These are phyloP conservation scores for Lanius collurio DNA, from an alignment of 2,113 vertebrate species.

Conservation along the genomic window DNA sequence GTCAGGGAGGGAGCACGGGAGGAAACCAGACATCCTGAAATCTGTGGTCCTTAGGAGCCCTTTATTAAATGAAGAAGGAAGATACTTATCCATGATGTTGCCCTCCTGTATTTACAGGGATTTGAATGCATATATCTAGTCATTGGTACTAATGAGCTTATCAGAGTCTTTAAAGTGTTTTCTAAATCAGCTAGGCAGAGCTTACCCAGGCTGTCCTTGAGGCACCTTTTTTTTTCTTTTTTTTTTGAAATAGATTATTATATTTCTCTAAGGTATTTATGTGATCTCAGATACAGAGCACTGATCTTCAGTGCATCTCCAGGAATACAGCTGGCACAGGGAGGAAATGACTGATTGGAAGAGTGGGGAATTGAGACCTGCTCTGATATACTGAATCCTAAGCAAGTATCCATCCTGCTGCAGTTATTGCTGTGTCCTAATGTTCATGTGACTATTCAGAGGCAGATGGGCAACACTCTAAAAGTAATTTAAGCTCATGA, in stretches of 20 bases:
- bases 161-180: conserved; percentile 33
- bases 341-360: not conserved
- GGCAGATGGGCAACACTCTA: not conserved
- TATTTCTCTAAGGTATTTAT: conserved; percentile 33
- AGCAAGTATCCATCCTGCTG: not conserved
- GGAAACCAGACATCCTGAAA: not conserved
- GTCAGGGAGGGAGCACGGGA: not conserved
- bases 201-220: not conserved
- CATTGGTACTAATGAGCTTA: conserved; percentile 54
- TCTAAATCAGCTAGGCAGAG: not conserved
- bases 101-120: not conserved
- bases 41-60: not conserved
- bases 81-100: not conserved
- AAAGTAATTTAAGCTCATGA: conserved; percentile 40
- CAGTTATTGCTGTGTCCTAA: not conserved
- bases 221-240: not conserved
- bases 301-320: conserved; percentile 2
- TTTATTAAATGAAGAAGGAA: not conserved
- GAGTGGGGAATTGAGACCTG: conserved; percentile 17
- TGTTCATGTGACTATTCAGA: not conserved
- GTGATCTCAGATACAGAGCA: not conserved
- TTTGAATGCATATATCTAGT: not conserved
- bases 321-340: not conserved
- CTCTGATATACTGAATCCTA: not conserved
- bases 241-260: not conserved